A percentile compares a stretch with the other conserved stretches of the same genome.
Conservation (phyloP, 2,113 vertebrate species). For the Muntiacus reevesi region DNA sequence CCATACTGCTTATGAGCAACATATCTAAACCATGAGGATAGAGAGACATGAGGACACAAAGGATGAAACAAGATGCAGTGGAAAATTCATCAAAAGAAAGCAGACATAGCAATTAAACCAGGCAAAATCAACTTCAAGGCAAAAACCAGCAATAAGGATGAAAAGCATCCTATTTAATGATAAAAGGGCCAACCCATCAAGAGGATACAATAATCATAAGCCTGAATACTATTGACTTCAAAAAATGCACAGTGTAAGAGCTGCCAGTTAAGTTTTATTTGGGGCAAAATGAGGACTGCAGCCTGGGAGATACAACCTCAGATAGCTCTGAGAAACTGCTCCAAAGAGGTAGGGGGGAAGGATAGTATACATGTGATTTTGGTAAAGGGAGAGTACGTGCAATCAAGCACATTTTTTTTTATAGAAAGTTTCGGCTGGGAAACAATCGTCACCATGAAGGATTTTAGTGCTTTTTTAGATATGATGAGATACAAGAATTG, state of each 20-base stretch:
- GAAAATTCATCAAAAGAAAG: constrained; percentile 17
- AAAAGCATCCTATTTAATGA: neutral
- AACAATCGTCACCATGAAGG: neutral
- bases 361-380: neutral
- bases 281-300: neutral
- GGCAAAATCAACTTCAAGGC: neutral
- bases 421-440: neutral
- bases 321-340: neutral
- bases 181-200: neutral
- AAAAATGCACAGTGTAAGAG: neutral
- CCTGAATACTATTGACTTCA: neutral
- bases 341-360: neutral
- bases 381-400: neutral
- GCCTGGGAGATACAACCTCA: neutral
- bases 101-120: neutral
- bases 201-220: neutral
- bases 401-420: neutral
- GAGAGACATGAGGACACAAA: neutral
- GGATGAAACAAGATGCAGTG: neutral
- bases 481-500: neutral
- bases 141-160: neutral
- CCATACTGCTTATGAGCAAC: neutral
- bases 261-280: neutral
- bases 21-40: neutral
- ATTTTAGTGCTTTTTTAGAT: neutral